These are phyloP conservation scores for Gouania willdenowi DNA, from an alignment of 2,797 vertebrate species.

Conservation along the genomic window DNA sequence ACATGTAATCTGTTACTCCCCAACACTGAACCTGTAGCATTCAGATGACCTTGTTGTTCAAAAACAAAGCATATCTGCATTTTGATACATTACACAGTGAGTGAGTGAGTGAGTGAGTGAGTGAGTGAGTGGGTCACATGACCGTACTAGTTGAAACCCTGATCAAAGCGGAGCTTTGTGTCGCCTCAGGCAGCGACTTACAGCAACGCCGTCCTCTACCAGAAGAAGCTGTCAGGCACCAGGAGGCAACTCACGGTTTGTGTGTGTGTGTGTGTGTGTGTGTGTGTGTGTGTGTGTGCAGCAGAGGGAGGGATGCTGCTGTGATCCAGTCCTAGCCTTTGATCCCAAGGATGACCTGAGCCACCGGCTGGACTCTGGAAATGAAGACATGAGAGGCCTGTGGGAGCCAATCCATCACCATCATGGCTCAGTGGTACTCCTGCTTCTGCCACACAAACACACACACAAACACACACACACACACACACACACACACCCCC, in stretches of 20 bases:
- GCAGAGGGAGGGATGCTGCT: slow-evolving; percentile 48
- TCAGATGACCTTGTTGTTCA: no score
- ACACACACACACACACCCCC: no score
- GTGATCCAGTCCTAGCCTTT: slow-evolving; percentile 67
- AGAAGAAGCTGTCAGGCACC: slow-evolving; percentile 38
- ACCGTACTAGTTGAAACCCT: no score
- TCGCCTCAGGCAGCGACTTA: slow-evolving; percentile 43
- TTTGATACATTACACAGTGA: no score
- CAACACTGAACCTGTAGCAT: no score
- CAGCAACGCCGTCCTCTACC: slow-evolving; percentile 23
- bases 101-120: no score
- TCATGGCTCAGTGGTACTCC: slow-evolving; percentile 38
- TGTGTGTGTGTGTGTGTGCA: slow-evolving; percentile 28
- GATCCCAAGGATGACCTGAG: slow-evolving; percentile 65
- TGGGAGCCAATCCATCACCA: slow-evolving; percentile 63
- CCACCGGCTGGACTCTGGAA: slow-evolving; percentile 54
- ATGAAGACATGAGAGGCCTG: slow-evolving; percentile 63
- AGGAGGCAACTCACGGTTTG: slow-evolving; percentile 32
- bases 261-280: no score
- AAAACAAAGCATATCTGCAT: no score
- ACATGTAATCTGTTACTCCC: no score
- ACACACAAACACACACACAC: background rate
- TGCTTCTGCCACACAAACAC: slow-evolving; percentile 4
- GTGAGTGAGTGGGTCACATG: no score
- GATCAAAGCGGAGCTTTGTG: no score